A percentile compares a stretch with the other conserved stretches of the same genome.
Evolutionary conservation across 2,888 invertebrate genomes (phyloP).

Genomic region (Tineola bisselliella): DNA sequence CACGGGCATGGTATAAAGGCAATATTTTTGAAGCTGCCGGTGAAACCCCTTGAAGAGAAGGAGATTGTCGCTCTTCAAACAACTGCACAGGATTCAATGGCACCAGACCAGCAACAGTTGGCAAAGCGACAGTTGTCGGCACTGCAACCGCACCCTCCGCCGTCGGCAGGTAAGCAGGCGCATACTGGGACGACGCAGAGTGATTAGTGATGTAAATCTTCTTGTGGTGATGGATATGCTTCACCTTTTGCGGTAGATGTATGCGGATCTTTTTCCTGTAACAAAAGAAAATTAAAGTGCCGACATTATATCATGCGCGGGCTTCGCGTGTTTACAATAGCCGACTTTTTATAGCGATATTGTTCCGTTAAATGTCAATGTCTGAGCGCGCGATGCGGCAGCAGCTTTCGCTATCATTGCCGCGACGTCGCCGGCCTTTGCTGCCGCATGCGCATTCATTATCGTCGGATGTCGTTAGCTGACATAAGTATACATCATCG

Average conservation of each 20-base stretch:
- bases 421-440: conserved; percentile 28
- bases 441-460: conserved; percentile 31
- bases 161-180: conserved; percentile 54
- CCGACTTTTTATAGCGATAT: conserved; percentile 27
- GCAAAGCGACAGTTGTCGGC: conserved; percentile 42
- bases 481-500: conserved; percentile 8
- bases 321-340: conserved; percentile 34
- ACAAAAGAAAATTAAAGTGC: conserved; percentile 43
- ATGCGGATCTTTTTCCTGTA: conserved; percentile 67
- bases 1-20: conserved; percentile 55
- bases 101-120: conserved; percentile 37
- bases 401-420: conserved; percentile 48
- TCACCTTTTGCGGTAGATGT: conserved; percentile 66
- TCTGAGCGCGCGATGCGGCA: conserved; percentile 45
- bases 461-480: conserved; percentile 21
- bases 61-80: conserved; percentile 38
- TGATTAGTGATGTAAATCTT: conserved; percentile 64
- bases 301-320: conserved; percentile 14
- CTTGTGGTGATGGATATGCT: conserved; percentile 65
- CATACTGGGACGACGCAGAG: conserved; percentile 55
- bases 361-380: conserved; percentile 56
- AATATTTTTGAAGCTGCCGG: conserved; percentile 46
- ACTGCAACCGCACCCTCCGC: conserved; percentile 51
- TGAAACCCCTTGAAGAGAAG: conserved; percentile 22
- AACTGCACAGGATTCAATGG: conserved; percentile 45